phyloP scores from a whole-genome alignment of 2,797 vertebrate genomes.

The Micrastur ruficollis region DNA sequence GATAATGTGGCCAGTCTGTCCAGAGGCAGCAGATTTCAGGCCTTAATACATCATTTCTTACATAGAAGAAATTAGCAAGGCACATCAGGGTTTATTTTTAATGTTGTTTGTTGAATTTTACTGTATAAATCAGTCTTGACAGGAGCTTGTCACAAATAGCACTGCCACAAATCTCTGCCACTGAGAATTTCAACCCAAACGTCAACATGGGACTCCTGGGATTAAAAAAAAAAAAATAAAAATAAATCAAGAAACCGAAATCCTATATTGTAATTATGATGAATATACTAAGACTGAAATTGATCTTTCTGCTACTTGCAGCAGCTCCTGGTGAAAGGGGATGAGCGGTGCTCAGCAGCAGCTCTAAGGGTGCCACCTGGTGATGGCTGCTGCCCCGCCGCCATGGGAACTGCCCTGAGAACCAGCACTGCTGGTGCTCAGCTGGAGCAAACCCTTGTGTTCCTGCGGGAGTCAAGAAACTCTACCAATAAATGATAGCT shows the following conservation, averaged over 20 bases:
- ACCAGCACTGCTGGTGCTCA: neutral
- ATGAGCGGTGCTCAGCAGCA: neutral
- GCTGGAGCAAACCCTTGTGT: neutral
- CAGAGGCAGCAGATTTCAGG: neutral
- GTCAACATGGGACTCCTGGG: neutral
- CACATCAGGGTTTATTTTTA: neutral
- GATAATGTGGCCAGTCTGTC: neutral
- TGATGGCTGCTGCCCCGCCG: neutral
- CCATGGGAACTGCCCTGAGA: no score
- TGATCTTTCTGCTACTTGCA: neutral
- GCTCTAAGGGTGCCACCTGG: neutral
- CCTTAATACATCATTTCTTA: neutral
- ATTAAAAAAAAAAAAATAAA: fast-evolving
- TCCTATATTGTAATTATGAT: neutral
- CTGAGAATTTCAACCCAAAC: neutral
- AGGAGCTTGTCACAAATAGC: neutral
- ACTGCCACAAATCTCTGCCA: neutral
- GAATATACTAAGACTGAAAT: neutral
- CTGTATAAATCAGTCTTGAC: neutral
- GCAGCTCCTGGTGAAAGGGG: neutral
- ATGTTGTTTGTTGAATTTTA: neutral
- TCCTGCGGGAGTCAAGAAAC: neutral
- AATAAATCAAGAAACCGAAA: neutral
- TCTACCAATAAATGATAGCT: neutral
- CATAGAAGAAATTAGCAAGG: neutral